phyloP scores from a whole-genome alignment of 2,888 invertebrate species.

The Rhaphigaster nebulosa region DNA sequence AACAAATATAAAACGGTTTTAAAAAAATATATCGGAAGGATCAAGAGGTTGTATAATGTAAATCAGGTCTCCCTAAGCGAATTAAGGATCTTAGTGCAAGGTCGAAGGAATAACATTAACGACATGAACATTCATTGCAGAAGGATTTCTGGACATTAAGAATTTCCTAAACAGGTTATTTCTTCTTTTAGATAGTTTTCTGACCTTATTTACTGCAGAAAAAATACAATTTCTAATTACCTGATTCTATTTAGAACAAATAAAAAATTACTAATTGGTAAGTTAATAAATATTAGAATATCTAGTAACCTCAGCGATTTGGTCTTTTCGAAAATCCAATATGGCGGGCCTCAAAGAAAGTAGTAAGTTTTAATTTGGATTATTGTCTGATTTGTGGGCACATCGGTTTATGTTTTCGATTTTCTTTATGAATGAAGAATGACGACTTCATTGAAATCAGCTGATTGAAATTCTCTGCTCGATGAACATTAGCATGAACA shows the following conservation, averaged over 20 bases:
- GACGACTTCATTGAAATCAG: no score
- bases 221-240: neutral
- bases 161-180: neutral
- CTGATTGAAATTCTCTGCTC: no score
- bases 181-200: neutral
- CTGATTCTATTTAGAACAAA: neutral
- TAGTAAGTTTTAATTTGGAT: no score
- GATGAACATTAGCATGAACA: no score
- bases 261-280: neutral
- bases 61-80: neutral
- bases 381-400: no score
- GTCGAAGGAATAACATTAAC: neutral
- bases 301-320: neutral
- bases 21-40: neutral
- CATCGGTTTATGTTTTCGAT: no score
- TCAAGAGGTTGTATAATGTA: conserved; percentile 16
- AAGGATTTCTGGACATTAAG: neutral
- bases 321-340: no score
- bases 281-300: neutral
- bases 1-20: neutral
- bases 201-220: neutral
- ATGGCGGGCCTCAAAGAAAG: no score
- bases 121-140: neutral
- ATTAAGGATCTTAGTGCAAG: neutral
- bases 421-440: no score